phyloP scores from a whole-genome alignment of 1,140 invertebrate species.

The Atta colombica region DNA sequence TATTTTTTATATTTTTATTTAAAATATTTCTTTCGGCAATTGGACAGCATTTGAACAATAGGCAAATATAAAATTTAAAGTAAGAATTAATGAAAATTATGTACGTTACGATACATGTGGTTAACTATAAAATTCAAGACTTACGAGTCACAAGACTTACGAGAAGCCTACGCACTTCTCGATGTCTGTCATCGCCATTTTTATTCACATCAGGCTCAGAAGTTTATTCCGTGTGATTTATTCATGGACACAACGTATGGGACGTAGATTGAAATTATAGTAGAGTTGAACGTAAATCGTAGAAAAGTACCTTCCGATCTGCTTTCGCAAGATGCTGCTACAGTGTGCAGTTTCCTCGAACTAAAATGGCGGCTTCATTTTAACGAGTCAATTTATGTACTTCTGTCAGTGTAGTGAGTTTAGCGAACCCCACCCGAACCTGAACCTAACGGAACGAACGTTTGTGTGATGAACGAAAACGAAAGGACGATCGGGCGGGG shows the following conservation, averaged over 20 bases:
- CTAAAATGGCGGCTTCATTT: conserved; percentile 30
- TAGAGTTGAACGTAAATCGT: background rate
- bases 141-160: too few relatives aligned
- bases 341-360: background rate
- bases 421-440: conserved; percentile 12
- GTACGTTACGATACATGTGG: background rate
- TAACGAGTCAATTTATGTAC: background rate
- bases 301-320: background rate
- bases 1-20: background rate
- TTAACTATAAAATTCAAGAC: background rate
- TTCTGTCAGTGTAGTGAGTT: background rate
- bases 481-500: background rate
- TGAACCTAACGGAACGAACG: conserved; percentile 37
- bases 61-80: background rate
- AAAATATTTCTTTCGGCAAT: background rate
- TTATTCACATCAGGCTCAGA: background rate
- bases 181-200: conserved; percentile 14
- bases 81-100: background rate
- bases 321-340: conserved; percentile 7
- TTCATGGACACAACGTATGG: background rate
- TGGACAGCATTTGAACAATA: background rate
- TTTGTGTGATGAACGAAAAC: conserved; percentile 12
- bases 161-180: background rate
- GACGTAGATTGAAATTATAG: conserved; percentile 8
- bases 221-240: conserved; percentile 23